phyloP scores from a whole-genome alignment of 2,888 invertebrate species.

The Meteorus cinctellus region DNA sequence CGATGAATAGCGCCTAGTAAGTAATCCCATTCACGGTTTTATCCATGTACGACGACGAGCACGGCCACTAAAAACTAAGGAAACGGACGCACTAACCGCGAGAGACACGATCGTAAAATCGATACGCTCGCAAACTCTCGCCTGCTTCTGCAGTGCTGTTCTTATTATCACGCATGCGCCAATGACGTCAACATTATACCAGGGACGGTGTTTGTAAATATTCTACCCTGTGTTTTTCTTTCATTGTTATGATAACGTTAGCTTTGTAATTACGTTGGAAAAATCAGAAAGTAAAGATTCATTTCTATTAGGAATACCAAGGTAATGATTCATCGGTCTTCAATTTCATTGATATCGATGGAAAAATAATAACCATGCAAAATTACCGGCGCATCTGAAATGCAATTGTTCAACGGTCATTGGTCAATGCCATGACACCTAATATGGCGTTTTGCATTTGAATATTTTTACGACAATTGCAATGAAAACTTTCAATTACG shows the following conservation, averaged over 20 bases:
- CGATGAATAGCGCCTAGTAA: conserved; percentile 66
- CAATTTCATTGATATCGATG: background rate
- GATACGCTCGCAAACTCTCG: conserved; percentile 81
- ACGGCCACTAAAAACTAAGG: conserved; percentile 78
- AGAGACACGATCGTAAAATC: conserved; percentile 83
- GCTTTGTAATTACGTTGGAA: background rate
- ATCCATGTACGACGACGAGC: conserved; percentile 81
- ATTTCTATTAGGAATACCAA: too few relatives aligned
- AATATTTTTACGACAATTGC: background rate
- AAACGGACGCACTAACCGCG: conserved; percentile 72
- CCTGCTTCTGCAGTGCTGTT: conserved; percentile 80
- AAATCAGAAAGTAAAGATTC: too few relatives aligned
- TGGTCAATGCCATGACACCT: background rate
- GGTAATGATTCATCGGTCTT: background rate
- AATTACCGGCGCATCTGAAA: background rate
- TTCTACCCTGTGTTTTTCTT: background rate
- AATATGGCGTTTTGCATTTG: background rate
- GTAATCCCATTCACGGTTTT: conserved; percentile 85
- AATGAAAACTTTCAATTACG: too few relatives aligned
- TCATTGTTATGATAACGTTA: background rate
- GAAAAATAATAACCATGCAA: background rate
- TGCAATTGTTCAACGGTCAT: background rate
- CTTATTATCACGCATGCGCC: conserved; percentile 75
- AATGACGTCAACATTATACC: conserved; percentile 67
- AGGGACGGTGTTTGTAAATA: conserved; percentile 25